A percentile compares a stretch with the other conserved stretches of the same genome.
phyloP scores from a whole-genome alignment of 1,140 invertebrate species.

The Micrasema longulum region DNA sequence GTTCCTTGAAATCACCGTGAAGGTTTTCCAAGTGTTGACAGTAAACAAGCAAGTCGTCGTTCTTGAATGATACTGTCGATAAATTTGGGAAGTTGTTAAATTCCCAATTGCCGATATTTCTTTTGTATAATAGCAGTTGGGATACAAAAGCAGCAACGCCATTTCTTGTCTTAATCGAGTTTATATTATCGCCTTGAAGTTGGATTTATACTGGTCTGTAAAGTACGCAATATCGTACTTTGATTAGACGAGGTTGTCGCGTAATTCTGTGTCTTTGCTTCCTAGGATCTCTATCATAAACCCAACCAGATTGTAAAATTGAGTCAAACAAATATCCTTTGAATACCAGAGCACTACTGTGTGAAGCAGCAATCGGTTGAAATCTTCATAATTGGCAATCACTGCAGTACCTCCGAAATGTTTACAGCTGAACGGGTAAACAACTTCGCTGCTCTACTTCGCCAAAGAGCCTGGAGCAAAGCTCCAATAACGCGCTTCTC shows the following conservation, averaged over 20 bases:
- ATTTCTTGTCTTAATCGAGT: slow-evolving; percentile 61
- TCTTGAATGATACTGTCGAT: too few species aligned
- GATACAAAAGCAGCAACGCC: slow-evolving; percentile 58
- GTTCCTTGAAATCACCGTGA: too few species aligned
- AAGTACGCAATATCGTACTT: slow-evolving; percentile 60
- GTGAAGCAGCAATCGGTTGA: slow-evolving; percentile 57
- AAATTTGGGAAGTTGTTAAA: too few species aligned
- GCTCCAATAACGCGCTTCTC: too few species aligned
- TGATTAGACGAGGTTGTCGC: slow-evolving; percentile 53
- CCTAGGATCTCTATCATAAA: slow-evolving; percentile 57
- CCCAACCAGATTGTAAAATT: slow-evolving; percentile 58
- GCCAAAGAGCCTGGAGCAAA: too few species aligned
- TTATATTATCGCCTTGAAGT: slow-evolving; percentile 60
- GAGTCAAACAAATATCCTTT: slow-evolving; percentile 58
- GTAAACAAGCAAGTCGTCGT: too few species aligned
- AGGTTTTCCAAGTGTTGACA: too few species aligned
- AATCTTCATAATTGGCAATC: slow-evolving; percentile 37
- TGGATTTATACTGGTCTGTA: slow-evolving; percentile 56
- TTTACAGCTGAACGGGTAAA: too few species aligned
- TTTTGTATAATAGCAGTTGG: too few species aligned
- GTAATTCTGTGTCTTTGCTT: slow-evolving; percentile 55
- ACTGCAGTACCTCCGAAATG: too few species aligned
- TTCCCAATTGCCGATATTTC: too few species aligned
- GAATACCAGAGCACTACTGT: slow-evolving; percentile 61
- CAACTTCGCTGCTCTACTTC: too few species aligned